A percentile compares a stretch with the other conserved stretches of the same genome.
These are phyloP conservation scores for Emmelina monodactyla DNA, from an alignment of 2,888 invertebrate species.

Conservation along the genomic window DNA sequence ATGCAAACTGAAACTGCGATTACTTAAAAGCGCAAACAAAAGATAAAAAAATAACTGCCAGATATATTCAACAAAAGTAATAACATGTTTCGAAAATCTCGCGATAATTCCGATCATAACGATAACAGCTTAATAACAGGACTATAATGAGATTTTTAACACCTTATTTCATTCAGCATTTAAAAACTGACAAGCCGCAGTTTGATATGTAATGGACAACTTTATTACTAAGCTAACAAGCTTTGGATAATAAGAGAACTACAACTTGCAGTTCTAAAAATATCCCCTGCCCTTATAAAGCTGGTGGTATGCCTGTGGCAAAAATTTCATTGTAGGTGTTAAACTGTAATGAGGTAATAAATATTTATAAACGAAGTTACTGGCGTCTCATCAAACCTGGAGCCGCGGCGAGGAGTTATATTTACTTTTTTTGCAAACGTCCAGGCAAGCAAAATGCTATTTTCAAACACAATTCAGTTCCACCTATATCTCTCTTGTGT, in stretches of 20 bases:
- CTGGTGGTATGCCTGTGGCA: conserved; percentile 28
- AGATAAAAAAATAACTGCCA: too few relatives aligned
- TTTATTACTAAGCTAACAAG: conserved; percentile 34
- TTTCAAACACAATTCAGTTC: too few relatives aligned
- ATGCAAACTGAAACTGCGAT: too few relatives aligned
- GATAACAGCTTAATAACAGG: conserved; percentile 15
- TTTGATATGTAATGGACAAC: conserved; percentile 33
- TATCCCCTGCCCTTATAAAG: conserved; percentile 15
- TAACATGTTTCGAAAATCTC: not conserved
- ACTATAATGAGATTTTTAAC: conserved; percentile 17
- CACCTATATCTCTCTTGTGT: too few relatives aligned
- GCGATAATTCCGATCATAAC: conserved; percentile 7
- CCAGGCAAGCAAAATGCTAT: too few relatives aligned
- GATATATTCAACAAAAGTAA: too few relatives aligned
- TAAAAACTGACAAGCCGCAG: conserved; percentile 19
- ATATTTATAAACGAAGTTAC: conserved; percentile 55
- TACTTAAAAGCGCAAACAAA: too few relatives aligned
- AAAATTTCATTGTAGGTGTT: conserved; percentile 36
- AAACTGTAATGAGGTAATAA: conserved; percentile 57
- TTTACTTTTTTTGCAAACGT: conserved; percentile 30
- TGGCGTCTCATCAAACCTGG: conserved; percentile 33
- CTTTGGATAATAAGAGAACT: conserved; percentile 20
- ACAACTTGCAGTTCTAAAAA: conserved; percentile 21
- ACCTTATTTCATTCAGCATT: conserved; percentile 10
- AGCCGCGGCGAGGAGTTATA: conserved; percentile 23